Percentiles rank a stretch among this genome's conserved stretches.
These are phyloP conservation scores for Acromyrmex echinatior DNA, from an alignment of 1,140 invertebrate species.

Conservation along the genomic window DNA sequence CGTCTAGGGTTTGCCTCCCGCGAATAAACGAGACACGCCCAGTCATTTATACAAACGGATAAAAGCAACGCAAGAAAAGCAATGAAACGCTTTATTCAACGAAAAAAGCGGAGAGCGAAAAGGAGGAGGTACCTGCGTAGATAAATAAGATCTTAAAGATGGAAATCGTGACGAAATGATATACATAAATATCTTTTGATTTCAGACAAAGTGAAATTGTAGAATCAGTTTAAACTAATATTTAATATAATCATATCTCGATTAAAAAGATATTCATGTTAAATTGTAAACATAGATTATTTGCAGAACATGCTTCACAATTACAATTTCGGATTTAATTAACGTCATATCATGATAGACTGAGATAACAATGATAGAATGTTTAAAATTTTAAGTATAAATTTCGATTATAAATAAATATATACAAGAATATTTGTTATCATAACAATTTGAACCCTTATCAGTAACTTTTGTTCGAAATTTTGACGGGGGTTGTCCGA, in stretches of 20 bases:
- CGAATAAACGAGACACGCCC: slow-evolving; percentile 76
- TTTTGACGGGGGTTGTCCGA: slow-evolving; percentile 76
- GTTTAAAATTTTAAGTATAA: neutral
- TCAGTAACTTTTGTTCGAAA: slow-evolving; percentile 68
- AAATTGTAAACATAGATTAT: neutral
- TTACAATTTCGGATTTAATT: neutral
- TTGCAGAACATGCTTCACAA: neutral
- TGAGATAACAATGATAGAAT: neutral
- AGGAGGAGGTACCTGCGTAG: slow-evolving; percentile 5
- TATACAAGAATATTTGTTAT: slow-evolving; percentile 35
- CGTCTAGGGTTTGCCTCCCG: slow-evolving; percentile 46
- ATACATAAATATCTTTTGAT: slow-evolving; percentile 8
- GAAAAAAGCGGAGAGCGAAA: slow-evolving; percentile 34
- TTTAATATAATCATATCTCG: neutral
- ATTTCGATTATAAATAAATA: slow-evolving; percentile 11
- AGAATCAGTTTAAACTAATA: neutral
- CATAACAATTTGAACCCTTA: slow-evolving; percentile 68
- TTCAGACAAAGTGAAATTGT: neutral
- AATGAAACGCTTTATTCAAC: slow-evolving; percentile 68
- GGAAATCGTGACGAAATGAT: neutral
- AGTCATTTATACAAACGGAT: slow-evolving; percentile 71
- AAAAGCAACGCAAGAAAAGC: slow-evolving; percentile 56
- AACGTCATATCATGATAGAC: neutral
- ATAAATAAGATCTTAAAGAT: slow-evolving; percentile 45
- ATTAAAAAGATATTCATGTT: slow-evolving; percentile 13